Base-by-base conservation (phyloP, 1,140 invertebrate species). In the Glossosoma conforme region DNA sequence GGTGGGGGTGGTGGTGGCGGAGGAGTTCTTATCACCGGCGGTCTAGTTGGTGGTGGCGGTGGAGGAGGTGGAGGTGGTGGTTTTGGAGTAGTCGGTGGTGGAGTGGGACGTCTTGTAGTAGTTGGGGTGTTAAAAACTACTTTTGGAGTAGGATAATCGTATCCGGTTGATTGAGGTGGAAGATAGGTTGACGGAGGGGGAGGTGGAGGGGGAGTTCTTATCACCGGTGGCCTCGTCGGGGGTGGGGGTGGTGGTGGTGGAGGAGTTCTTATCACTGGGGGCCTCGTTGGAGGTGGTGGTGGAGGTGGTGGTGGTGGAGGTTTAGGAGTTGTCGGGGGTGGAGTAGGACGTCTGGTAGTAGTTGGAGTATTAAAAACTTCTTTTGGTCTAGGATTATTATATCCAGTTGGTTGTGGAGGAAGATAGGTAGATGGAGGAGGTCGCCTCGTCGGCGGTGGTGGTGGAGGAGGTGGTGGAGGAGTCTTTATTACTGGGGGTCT, bases 41-140 rank as follows among this genome's bases (percentile, higher is more conserved):
- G 18, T 25, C 25, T 11, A n/a, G 49, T 41, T 3, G 54, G 42
- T 9, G 51, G 40, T 8, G 59, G 58, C 24, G 59, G 45, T 18
- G 54, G 52, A 17, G 44, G 50, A 10, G 33, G 56, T 19, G 59
- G 56, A 36, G 4, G 41, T 30, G 25, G 44, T 35, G 41, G 48
- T 11, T 44, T 33, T 15, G 46, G 41, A 1, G 32, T 43, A 13
- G 28, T 47, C 8, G 59, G 59, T 5, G 64, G 61, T 5, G 44
- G 38, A 9, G 64, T 62, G 18, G 65, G 64, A 9, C 15, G 17
- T 22, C 18, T 22, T 22, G 21, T 25, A 13, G 42, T 44, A 5
- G 24, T 22, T 37, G 3, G 11, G n/a, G n/a, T n/a, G 3, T 41
- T 9, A 21, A 21, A 28, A 25, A 3, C 9, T 15, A 44, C 14